Evolutionary conservation across 2,888 invertebrate species (phyloP).

Genomic region (Teleiodes luculella): DNA sequence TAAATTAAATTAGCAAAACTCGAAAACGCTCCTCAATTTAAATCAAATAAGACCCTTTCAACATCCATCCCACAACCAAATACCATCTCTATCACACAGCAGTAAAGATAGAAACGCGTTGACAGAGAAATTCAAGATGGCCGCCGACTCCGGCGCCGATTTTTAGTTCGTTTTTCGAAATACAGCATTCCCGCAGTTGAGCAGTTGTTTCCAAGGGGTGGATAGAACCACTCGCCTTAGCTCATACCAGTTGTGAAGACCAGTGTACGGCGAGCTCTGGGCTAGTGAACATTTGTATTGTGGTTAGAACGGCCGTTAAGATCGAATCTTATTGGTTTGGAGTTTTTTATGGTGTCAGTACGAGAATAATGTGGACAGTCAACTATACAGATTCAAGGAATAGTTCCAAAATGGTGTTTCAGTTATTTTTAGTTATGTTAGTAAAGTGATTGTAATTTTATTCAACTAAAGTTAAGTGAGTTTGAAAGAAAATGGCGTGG

Average conservation of each 20-base stretch:
- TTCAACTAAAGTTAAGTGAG: too few relatives aligned
- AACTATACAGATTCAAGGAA: too few relatives aligned
- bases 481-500: too few relatives aligned
- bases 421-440: too few relatives aligned
- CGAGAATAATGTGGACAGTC: too few relatives aligned
- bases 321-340: background rate
- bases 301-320: background rate
- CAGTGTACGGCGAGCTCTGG: background rate
- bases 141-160: constrained; percentile 46
- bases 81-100: constrained; percentile 22
- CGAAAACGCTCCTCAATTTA: constrained; percentile 26
- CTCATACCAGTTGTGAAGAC: background rate
- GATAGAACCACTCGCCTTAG: constrained; percentile 27
- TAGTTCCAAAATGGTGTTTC: too few relatives aligned
- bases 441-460: too few relatives aligned
- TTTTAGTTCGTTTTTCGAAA: constrained; percentile 63
- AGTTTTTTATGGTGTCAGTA: constrained; percentile 5
- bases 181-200: constrained; percentile 47
- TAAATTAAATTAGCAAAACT: constrained; percentile 46
- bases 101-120: constrained; percentile 25
- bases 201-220: constrained; percentile 49
- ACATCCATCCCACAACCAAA: background rate
- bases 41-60: background rate
- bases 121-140: constrained; percentile 49
- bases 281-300: background rate